Evolutionary conservation across 2,797 vertebrate species (phyloP).

Genomic region (Morus bassanus): DNA sequence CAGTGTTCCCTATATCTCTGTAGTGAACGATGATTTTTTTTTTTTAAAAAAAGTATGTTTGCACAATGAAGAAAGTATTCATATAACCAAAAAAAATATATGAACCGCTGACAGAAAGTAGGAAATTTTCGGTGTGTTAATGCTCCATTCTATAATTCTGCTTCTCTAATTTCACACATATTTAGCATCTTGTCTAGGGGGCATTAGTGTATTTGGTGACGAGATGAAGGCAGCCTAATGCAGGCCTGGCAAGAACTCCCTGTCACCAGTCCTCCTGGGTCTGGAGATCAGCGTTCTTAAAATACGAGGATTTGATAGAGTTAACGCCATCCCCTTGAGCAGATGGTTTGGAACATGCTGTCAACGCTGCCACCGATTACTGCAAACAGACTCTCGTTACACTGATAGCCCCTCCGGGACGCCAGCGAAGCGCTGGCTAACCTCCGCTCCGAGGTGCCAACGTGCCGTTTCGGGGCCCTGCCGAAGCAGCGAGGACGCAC

Average conservation of each 20-base stretch:
- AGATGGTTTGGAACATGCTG: conserved; percentile 96
- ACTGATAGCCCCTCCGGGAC: conserved; percentile 89
- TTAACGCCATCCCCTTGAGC: conserved; percentile 84
- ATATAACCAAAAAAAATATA: background rate
- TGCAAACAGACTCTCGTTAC: conserved; percentile 90
- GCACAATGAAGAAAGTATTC: background rate
- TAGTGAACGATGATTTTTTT: background rate
- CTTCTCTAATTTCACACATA: conserved; percentile 75
- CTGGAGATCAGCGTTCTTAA: conserved; percentile 86
- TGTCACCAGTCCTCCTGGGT: conserved; percentile 81
- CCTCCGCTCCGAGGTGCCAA: conserved; percentile 40
- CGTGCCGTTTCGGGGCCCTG: background rate
- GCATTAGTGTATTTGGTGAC: conserved; percentile 61
- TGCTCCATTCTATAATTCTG: background rate
- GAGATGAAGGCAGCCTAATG: conserved; percentile 74
- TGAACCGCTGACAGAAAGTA: background rate
- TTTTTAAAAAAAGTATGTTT: background rate
- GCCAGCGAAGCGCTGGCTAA: conserved; percentile 68
- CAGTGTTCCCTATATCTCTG: background rate
- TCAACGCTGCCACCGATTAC: conserved; percentile 92
- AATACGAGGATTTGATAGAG: conserved; percentile 91
- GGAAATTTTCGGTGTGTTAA: background rate
- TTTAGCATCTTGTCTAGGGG: conserved; percentile 81
- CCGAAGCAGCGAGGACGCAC: background rate
- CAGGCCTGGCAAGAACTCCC: conserved; percentile 73